Base-by-base conservation (phyloP, 2,797 vertebrate species). In the Silurus lanzhouensis region DNA sequence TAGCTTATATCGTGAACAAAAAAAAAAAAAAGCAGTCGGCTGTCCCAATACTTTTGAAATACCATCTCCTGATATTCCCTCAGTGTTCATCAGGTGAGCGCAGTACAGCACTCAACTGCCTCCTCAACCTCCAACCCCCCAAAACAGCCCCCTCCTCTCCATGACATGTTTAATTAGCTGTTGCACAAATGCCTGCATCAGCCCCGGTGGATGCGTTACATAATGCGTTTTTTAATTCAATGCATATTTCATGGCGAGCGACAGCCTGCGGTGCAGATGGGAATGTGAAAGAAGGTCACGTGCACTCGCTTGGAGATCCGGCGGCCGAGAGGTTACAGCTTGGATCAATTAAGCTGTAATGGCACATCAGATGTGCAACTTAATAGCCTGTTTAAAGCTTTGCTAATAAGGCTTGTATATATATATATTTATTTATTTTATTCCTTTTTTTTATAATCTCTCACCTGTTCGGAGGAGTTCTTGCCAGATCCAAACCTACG, bases 191-290 rank as follows among this genome's bases (percentile, higher is more conserved):
- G 87, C 81, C 66, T 66, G 85, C 81, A 83, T 80, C 52, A 60
- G 68, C 67, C 64, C 88, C 78, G 25, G 64, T 63, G 82, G 82
- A 58, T 87, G 88, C 84, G 83, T 91, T 91, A 91, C 88, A 90
- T 90, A 89, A 91, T 81, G 60, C 19, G 83, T 95, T 95, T 94
- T 93, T 92, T 94, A 93, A 95, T 93, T 89, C 87, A 88, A 92
- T 94, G 91, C 92, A 94, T 93, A 93, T 94, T 94, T 94, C 91
- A 94, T 94, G 90, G 84, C 81, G 87, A 87, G 88, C 83, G 67
- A 46, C 68, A 82, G 86, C 88, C 89, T 88, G 82, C 57, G 25
- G 64, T 20, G 15, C 83, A 84, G 84, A 81, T 88, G 86, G 86
- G 88, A 82, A 87, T 52, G 71, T 83, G 77, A 79, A 78, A 31